These are phyloP conservation scores for Platichthys stellatus DNA, from an alignment of 2,113 vertebrate species.

Conservation along the genomic window DNA sequence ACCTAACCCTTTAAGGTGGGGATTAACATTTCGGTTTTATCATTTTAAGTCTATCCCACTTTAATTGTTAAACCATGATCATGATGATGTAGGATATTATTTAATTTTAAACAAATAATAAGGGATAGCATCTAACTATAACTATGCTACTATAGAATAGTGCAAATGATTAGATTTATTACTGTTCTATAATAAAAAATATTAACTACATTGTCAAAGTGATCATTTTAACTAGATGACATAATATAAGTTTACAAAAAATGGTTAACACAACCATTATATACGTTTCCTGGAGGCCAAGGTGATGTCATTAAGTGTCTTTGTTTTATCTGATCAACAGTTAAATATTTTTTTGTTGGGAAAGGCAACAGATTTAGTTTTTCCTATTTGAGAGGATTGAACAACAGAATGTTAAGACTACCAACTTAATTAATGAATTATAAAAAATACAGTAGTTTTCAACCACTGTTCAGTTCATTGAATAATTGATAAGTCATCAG, in stretches of 20 bases:
- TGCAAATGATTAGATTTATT: not conserved
- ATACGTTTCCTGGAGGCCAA: not conserved
- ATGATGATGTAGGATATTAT: too few species aligned
- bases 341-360: not conserved
- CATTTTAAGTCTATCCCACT: too few species aligned
- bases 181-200: not conserved
- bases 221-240: not conserved
- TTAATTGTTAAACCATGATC: too few species aligned
- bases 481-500: not conserved
- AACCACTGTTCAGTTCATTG: too few species aligned
- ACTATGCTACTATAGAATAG: not conserved
- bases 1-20: too few species aligned
- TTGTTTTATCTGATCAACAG: not conserved
- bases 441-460: too few species aligned
- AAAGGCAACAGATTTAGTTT: not conserved
- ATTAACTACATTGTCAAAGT: not conserved
- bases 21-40: too few species aligned
- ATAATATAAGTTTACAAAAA: not conserved
- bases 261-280: not conserved
- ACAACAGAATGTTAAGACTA: too few species aligned
- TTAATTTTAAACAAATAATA: too few species aligned
- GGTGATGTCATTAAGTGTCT: not conserved
- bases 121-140: too few species aligned
- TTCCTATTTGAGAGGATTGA: not conserved
- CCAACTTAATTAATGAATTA: too few species aligned